Evolutionary conservation across 2,113 vertebrate species (phyloP).

Genomic region (Ardeotis arabs): DNA sequence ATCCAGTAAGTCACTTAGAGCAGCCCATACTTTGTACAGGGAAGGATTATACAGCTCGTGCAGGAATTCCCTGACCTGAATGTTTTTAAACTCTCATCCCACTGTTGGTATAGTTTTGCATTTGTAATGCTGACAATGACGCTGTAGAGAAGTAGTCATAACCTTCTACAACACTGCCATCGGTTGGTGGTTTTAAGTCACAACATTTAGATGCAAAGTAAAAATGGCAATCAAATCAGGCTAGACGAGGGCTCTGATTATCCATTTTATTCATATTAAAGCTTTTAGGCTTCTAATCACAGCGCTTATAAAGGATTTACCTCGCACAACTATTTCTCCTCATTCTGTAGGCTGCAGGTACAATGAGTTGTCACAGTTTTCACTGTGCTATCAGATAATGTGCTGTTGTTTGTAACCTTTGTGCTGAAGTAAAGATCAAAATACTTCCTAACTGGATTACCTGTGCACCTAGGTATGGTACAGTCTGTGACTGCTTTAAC

Average conservation of each 20-base stretch:
- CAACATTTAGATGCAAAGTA: not conserved
- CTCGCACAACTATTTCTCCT: not conserved
- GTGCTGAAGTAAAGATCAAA: not conserved
- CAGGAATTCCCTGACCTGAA: not conserved
- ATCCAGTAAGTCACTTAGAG: not conserved
- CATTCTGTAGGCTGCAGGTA: not conserved
- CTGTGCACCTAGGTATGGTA: not conserved
- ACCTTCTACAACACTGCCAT: not conserved
- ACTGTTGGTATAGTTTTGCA: not conserved
- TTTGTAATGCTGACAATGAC: not conserved
- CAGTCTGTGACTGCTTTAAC: not conserved
- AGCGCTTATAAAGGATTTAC: not conserved
- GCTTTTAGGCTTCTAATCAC: not conserved
- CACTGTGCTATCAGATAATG: not conserved
- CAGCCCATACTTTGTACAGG: not conserved
- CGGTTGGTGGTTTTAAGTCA: constrained; percentile 9
- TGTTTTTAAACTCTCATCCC: not conserved
- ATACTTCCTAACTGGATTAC: not conserved
- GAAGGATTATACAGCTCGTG: not conserved
- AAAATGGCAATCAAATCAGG: not conserved
- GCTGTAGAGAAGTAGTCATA: not conserved
- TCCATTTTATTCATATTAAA: not conserved
- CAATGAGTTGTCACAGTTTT: not conserved
- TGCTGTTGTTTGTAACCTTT: not conserved
- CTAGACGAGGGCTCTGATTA: not conserved